Percentiles rank a stretch among this genome's conserved stretches.
Evolutionary conservation across 2,113 vertebrate species (phyloP).

Genomic region (Cromileptes altivelis): DNA sequence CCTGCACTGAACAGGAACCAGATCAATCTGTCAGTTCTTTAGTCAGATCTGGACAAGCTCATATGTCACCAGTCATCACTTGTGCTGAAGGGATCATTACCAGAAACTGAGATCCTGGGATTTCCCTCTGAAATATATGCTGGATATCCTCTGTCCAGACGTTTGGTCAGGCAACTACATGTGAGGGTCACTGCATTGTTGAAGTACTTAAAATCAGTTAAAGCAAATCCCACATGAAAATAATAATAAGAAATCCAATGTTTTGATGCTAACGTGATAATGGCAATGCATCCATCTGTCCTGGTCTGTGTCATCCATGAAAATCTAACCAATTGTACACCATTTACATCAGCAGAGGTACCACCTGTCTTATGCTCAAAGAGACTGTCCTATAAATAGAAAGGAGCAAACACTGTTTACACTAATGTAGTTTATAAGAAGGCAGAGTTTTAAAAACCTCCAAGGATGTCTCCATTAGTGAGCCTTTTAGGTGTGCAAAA

Average conservation of each 20-base stretch:
- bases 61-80: constrained; percentile 25
- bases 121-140: not conserved
- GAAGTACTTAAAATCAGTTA: not conserved
- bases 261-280: not conserved
- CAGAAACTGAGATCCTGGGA: not conserved
- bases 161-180: not conserved
- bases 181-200: not conserved
- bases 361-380: not conserved
- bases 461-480: not conserved
- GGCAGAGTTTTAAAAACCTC: not conserved
- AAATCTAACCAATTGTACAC: not conserved
- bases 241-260: not conserved
- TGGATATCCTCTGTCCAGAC: not conserved
- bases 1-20: constrained; percentile 62
- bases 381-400: not conserved
- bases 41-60: constrained; percentile 34
- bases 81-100: not conserved
- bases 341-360: not conserved
- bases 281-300: not conserved
- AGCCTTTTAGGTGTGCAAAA: not conserved
- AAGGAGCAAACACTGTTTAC: not conserved
- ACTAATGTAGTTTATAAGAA: not conserved
- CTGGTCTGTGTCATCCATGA: not conserved
- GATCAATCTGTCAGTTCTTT: constrained; percentile 48
- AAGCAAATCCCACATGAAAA: not conserved